Base-by-base conservation (phyloP, 2,797 vertebrate genomes). In the Lepus townsendii region DNA sequence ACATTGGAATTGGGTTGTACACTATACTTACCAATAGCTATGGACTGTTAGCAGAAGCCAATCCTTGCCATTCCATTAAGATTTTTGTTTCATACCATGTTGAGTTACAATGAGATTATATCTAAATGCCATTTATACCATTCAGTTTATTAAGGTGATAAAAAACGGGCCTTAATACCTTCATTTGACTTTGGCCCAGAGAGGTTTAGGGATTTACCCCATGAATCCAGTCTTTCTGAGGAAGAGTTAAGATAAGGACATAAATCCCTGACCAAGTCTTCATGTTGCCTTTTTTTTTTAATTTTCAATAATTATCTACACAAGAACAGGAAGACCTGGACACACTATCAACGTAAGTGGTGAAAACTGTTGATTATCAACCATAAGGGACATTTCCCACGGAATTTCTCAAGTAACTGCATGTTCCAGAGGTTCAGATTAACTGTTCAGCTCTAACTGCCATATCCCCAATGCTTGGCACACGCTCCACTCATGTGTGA, bases 191-290 rank as follows among this genome's bases (percentile, higher is more conserved):
- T 77, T 65, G 17, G 42, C 42, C 27, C 71, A 54, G 63, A 91
- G 66, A 88, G 16, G 35, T 87, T 91, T 60, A 47, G 57, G 77
- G 78, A 83, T 88, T 82, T 84, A 72, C 50, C 69, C 72, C 80
- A 72, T 11, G 17, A 63, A 69, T 4, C 35, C 22, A 83, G 47
- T 1, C 38, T 77, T 80, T 95, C 13, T 26, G 22, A 87, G n/a
- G 26, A 22, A 42, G 38, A 94, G 32, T 66, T 83, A 63, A 77
- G 90, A 91, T 57, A 89, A 95, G 54, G 68, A 80, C 22, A 84
- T 35, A 63, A 90, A 84, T 95, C 54, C 10, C 42, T 86, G 57
- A 82, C 50, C 69, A 91, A 94, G 17, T 4, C 63, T 32, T 63
- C 12, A 47, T 19, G 42, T 75, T 83, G 27, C 78, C 35, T 35